These are phyloP conservation scores for Cyclargus thomasi DNA, from an alignment of 1,140 invertebrate genomes.

Conservation along the genomic window DNA sequence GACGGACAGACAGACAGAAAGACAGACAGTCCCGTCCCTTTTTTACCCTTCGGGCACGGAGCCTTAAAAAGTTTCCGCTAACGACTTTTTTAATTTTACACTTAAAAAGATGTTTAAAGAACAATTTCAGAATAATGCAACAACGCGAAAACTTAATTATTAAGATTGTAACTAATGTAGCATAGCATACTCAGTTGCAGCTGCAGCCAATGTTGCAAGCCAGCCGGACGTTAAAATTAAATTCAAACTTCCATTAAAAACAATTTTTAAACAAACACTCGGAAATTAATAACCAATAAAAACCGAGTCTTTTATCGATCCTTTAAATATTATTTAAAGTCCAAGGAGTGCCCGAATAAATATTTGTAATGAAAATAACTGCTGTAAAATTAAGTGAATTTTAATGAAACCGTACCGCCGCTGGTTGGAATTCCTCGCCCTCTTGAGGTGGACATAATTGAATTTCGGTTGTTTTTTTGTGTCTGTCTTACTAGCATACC, in stretches of 20 bases:
- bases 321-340: not conserved
- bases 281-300: not conserved
- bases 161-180: not conserved
- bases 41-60: too few species aligned
- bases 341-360: not conserved
- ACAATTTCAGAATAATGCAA: too few species aligned
- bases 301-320: not conserved
- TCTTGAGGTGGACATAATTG: not conserved
- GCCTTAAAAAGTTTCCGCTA: too few species aligned
- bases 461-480: not conserved
- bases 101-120: too few species aligned
- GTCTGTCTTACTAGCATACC: not conserved
- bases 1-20: too few species aligned
- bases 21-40: too few species aligned
- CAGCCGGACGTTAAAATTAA: not conserved
- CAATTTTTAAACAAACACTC: not conserved
- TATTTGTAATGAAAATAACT: constrained; percentile 9
- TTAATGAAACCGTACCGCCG: not conserved
- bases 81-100: too few species aligned
- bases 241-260: not conserved
- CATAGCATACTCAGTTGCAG: not conserved
- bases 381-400: constrained; percentile 9
- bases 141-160: too few species aligned
- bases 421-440: not conserved
- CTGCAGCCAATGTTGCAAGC: not conserved